Conservation (phyloP, 2,888 invertebrate species). For the Arge pagana region DNA sequence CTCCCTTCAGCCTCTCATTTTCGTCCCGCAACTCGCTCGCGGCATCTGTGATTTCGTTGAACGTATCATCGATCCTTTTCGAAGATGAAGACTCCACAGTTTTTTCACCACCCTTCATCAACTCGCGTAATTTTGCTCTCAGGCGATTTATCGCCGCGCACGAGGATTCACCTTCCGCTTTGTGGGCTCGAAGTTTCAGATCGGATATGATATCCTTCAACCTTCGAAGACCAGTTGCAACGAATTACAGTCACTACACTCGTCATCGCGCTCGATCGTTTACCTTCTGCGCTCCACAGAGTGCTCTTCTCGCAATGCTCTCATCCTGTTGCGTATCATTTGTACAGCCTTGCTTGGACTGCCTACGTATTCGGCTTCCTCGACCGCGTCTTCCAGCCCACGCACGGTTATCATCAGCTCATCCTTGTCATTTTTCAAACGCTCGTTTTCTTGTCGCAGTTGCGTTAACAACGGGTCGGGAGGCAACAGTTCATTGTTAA, state of each 20-base stretch:
- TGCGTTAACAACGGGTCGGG: conserved; percentile 48
- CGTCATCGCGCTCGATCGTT: too few relatives aligned
- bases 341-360: conserved; percentile 40
- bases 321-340: conserved; percentile 40
- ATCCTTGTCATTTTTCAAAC: conserved; percentile 42
- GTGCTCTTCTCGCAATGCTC: conserved; percentile 37
- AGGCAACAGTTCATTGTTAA: conserved; percentile 36
- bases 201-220: conserved; percentile 40
- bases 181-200: conserved; percentile 40
- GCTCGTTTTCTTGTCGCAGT: conserved; percentile 45
- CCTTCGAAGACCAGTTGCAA: too few relatives aligned
- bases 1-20: conserved; percentile 36
- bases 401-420: conserved; percentile 44
- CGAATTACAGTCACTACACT: background rate
- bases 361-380: conserved; percentile 41
- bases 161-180: conserved; percentile 44
- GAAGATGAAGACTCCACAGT: conserved; percentile 40
- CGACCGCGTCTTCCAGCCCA: conserved; percentile 43
- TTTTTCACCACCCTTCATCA: conserved; percentile 43
- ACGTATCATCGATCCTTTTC: conserved; percentile 44
- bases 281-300: conserved; percentile 46
- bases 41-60: conserved; percentile 40
- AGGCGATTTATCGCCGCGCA: conserved; percentile 48
- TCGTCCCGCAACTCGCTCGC: conserved; percentile 41
- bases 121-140: conserved; percentile 45